A percentile compares a stretch with the other conserved stretches of the same genome.
Evolutionary conservation across 2,888 invertebrate species (phyloP).

Genomic region (Hydrotaea cyrtoneurina): DNA sequence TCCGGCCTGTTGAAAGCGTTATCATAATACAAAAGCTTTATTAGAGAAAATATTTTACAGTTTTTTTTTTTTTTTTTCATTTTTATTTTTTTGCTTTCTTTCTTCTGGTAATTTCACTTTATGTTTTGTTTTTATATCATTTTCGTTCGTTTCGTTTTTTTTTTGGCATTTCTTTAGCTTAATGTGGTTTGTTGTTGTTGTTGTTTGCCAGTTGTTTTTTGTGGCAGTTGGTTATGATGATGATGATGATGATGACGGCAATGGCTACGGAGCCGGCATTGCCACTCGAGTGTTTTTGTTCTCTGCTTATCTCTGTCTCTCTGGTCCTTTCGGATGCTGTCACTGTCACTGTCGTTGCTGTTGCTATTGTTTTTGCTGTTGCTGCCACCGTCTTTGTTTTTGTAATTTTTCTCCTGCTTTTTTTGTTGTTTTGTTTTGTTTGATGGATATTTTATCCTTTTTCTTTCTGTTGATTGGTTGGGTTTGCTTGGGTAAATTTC

Average conservation of each 20-base stretch:
- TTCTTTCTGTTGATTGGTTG: constrained; percentile 51
- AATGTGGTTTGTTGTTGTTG: background rate
- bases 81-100: too few relatives aligned
- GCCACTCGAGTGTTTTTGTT: background rate
- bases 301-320: background rate
- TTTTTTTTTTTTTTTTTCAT: too few relatives aligned
- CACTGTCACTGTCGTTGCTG: background rate
- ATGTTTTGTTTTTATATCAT: constrained; percentile 37
- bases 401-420: too few relatives aligned
- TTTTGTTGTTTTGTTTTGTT: too few relatives aligned
- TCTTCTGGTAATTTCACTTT: constrained; percentile 44
- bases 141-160: constrained; percentile 30
- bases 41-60: constrained; percentile 36
- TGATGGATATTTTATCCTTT: constrained; percentile 51
- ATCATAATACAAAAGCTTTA: constrained; percentile 51
- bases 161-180: constrained; percentile 13
- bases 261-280: background rate
- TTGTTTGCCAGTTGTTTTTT: background rate
- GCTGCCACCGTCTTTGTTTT: background rate
- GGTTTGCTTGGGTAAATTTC: constrained; percentile 43
- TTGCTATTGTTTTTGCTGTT: background rate
- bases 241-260: background rate
- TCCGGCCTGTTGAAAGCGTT: constrained; percentile 55
- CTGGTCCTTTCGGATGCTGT: background rate
- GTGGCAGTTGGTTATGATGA: constrained; percentile 11